Base-by-base conservation (phyloP, 2,888 invertebrate genomes). In the Yponomeuta malinellus region DNA sequence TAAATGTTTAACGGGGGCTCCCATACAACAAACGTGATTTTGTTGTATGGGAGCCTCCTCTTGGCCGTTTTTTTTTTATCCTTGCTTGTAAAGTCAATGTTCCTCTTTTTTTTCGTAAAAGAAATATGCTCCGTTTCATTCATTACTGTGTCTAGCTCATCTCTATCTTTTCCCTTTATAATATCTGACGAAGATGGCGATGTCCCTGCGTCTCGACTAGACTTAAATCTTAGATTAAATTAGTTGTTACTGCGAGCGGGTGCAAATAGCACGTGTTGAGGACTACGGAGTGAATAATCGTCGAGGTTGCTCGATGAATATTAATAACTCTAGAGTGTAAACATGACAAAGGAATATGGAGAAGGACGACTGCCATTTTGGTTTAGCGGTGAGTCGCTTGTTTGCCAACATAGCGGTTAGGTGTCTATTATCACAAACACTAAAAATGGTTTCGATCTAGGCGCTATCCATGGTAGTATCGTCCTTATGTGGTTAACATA, bases 281-380 rank as follows among this genome's bases (percentile, higher is more conserved):
- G 65, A 70, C 64, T 65, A 59, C 70, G 33, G 23, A 70, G 79
- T 78, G 80, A 84, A 82, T 85, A 86, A 87, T 86, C 78, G 78
- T 78, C 75, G 75, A 77, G 78, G 77, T 82, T 82, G 79, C 77
- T 78, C 79, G 82, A 82, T 84, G 87, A 87, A 87, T 88, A 87
- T 84, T 86, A 85, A 87, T 81, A 77, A 70, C 70, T 48, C 23
- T 64, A n/a, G 70, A 33, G 68, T 68, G 68, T 68, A 52, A 48
- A 48, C 29, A 48, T 48, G 29, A 31, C 23, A 68, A 31, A 68
- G 68, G 31, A 52, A 52, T 52, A 10, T 65, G 65, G 4, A 65
- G 29, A 31, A 33, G 65, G 65, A 23, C 65, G n/a, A 5, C 43
- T 43, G 43, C 43, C 9, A 5, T 43, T 43, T 43, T 43, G 43